A percentile compares a stretch with the other conserved stretches of the same genome.
Evolutionary conservation across 2,888 invertebrate species (phyloP).

Genomic region (Eupithecia pulchellata): DNA sequence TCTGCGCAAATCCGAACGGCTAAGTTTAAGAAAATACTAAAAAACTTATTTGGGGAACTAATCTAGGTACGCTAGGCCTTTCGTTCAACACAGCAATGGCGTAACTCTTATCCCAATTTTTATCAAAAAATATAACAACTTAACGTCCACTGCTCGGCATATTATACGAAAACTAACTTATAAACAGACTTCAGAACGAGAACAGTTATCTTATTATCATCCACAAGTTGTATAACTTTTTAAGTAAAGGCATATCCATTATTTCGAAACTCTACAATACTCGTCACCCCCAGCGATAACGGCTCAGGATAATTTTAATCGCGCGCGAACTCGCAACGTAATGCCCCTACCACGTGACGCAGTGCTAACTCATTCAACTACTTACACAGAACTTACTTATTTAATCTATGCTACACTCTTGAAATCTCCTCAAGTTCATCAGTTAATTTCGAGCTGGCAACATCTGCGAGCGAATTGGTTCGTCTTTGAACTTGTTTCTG

Average conservation of each 20-base stretch:
- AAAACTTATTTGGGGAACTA: too few relatives aligned
- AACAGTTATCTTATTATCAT: neutral
- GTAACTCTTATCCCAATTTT: too few relatives aligned
- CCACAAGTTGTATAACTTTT: neutral
- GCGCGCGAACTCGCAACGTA: conserved; percentile 77
- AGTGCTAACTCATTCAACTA: conserved; percentile 65
- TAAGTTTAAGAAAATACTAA: too few relatives aligned
- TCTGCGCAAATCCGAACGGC: too few relatives aligned
- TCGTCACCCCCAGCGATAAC: conserved; percentile 79
- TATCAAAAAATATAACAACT: too few relatives aligned
- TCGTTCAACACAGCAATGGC: too few relatives aligned
- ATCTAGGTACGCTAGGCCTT: too few relatives aligned
- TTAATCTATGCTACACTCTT: conserved; percentile 18
- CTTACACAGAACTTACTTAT: conserved; percentile 49
- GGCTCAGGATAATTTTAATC: conserved; percentile 83
- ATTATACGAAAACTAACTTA: too few relatives aligned
- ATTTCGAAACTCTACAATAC: conserved; percentile 46
- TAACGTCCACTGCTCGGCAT: neutral
- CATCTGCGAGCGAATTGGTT: conserved; percentile 40
- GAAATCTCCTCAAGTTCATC: conserved; percentile 68
- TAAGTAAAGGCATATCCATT: conserved; percentile 4
- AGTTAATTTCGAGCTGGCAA: conserved; percentile 51
- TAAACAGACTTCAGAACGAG: neutral
- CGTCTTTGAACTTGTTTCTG: conserved; percentile 18
- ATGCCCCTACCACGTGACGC: conserved; percentile 77